Evolutionary conservation across 2,888 invertebrate species (phyloP).

Genomic region (Norana najaformis): DNA sequence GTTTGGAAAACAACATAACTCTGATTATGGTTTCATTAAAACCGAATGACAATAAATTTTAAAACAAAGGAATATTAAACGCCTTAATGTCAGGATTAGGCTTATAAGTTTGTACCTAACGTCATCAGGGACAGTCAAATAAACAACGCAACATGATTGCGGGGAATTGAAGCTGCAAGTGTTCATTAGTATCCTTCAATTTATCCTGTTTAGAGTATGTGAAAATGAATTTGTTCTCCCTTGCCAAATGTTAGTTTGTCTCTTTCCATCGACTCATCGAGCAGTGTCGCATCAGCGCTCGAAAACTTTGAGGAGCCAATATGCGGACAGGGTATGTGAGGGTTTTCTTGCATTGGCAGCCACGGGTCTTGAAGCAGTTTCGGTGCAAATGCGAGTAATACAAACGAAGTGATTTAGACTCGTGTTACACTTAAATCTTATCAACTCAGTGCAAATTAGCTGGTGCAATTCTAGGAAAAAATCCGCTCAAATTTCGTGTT

Average conservation of each 20-base stretch:
- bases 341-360: not conserved
- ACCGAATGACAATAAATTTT: not conserved
- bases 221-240: not conserved
- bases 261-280: not conserved
- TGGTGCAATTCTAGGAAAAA: too few relatives aligned
- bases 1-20: not conserved
- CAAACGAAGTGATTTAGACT: conserved; percentile 13
- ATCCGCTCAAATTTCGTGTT: not conserved
- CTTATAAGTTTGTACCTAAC: not conserved
- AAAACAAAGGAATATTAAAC: too few relatives aligned
- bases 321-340: not conserved
- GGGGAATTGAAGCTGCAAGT: not conserved
- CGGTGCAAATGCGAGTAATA: not conserved
- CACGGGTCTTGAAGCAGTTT: not conserved
- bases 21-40: not conserved
- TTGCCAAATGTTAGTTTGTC: not conserved
- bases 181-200: not conserved
- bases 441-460: not conserved
- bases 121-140: not conserved
- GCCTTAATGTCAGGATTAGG: not conserved
- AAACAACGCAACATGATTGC: not conserved
- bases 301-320: not conserved
- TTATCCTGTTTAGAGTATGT: too few relatives aligned
- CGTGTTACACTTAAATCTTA: not conserved
- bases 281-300: not conserved